phyloP scores from a whole-genome alignment of 2,113 vertebrate genomes.

The Sigmodon hispidus region DNA sequence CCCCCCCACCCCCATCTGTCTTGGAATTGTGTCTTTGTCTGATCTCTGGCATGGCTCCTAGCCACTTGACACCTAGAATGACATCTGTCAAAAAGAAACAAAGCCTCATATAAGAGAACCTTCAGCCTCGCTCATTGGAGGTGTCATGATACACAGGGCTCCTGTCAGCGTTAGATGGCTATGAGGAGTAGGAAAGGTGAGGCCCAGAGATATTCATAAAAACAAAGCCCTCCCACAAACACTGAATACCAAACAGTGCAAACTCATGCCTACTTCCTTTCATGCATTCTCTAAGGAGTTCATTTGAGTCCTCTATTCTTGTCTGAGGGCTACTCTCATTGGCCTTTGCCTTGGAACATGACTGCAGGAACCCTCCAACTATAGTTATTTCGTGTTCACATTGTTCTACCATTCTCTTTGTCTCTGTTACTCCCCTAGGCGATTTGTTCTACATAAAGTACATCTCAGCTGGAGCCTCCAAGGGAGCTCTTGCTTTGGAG shows the following conservation, averaged over 20 bases:
- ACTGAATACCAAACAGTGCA: neutral
- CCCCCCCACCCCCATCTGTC: neutral
- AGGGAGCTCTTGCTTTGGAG: neutral
- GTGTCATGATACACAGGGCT: neutral
- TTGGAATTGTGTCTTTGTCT: neutral
- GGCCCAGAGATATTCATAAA: neutral
- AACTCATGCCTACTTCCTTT: neutral
- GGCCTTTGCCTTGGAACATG: neutral
- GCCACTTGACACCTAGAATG: neutral
- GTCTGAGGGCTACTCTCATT: neutral
- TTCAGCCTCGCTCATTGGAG: neutral
- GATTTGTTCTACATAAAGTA: neutral
- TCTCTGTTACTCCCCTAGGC: neutral
- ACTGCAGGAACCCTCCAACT: neutral
- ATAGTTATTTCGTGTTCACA: fast-evolving
- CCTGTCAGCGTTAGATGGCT: neutral
- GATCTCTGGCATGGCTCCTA: neutral
- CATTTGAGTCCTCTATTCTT: neutral
- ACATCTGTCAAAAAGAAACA: neutral
- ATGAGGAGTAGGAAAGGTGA: neutral
- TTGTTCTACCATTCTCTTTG: neutral
- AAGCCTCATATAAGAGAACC: neutral
- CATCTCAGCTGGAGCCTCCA: neutral
- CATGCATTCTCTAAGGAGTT: fast-evolving
- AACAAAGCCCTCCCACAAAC: neutral